Evolutionary conservation across 2,888 invertebrate species (phyloP).

Genomic region (Aleiodes leptofemur): DNA sequence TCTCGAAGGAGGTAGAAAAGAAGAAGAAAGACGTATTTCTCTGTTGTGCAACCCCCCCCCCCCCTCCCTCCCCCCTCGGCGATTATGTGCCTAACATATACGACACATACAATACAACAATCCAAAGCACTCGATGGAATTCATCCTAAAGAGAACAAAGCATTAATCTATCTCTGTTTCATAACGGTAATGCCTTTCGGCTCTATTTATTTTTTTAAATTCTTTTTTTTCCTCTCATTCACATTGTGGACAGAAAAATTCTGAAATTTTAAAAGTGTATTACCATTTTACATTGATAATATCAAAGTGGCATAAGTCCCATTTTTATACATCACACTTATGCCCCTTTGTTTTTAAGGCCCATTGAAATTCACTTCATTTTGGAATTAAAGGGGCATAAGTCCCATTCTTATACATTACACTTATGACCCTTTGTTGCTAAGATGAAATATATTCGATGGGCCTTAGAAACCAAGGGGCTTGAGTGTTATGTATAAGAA

Average conservation of each 20-base stretch:
- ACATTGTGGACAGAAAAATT: not conserved
- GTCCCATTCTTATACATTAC: not conserved
- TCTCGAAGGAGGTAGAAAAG: not conserved
- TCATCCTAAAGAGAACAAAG: constrained; percentile 29
- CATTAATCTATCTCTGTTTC: constrained; percentile 28
- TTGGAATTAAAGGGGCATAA: too few relatives aligned
- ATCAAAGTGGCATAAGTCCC: too few relatives aligned
- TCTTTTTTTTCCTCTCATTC: not conserved
- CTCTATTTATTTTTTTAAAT: not conserved
- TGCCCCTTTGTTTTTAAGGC: too few relatives aligned
- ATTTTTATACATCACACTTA: too few relatives aligned
- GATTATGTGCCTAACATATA: constrained; percentile 41
- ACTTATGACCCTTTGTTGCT: not conserved
- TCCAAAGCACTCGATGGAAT: constrained; percentile 38
- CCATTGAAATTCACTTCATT: too few relatives aligned
- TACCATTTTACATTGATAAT: too few relatives aligned
- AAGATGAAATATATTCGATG: too few relatives aligned
- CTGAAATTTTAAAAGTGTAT: too few relatives aligned
- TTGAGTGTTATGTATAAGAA: too few relatives aligned
- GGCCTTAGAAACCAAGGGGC: too few relatives aligned
- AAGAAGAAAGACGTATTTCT: not conserved
- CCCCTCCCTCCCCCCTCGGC: constrained; percentile 28
- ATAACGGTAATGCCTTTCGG: constrained; percentile 20
- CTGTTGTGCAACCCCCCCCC: constrained; percentile 30
- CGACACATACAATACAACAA: constrained; percentile 45